Evolutionary conservation across 2,113 vertebrate species (phyloP).

Genomic region (Centrocercus urophasianus): DNA sequence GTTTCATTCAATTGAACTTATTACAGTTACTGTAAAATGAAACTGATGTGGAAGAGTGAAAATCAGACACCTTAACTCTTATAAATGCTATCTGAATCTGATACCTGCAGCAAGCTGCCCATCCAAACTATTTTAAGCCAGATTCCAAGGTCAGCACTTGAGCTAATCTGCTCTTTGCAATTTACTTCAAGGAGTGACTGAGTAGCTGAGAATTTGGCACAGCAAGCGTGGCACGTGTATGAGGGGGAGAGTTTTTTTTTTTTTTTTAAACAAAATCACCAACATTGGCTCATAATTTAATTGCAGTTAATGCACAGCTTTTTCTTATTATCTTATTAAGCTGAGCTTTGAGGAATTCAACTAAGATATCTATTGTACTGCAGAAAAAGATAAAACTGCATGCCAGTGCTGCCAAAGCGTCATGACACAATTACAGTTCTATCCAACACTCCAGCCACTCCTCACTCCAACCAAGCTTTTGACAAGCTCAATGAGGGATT

Average conservation of each 20-base stretch:
- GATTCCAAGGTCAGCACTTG: neutral
- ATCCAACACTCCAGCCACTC: neutral
- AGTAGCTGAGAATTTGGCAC: constrained; percentile 34
- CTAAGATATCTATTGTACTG: neutral
- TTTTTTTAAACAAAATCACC: neutral
- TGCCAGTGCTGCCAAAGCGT: neutral
- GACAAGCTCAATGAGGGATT: neutral
- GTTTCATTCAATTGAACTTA: neutral
- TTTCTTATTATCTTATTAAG: neutral
- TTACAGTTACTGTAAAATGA: neutral
- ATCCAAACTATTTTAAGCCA: neutral
- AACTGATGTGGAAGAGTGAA: neutral
- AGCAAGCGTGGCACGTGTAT: neutral
- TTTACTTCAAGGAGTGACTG: neutral
- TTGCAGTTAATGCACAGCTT: neutral
- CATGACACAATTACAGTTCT: neutral
- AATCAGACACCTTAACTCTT: neutral
- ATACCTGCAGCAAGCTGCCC: neutral
- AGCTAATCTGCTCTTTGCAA: neutral
- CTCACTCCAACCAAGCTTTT: neutral
- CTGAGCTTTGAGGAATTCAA: neutral
- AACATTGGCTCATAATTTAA: neutral
- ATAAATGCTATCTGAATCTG: neutral
- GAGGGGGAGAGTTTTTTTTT: neutral
- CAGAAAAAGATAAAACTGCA: neutral